phyloP scores from a whole-genome alignment of 2,113 vertebrate species.

The Burhinus oedicnemus region DNA sequence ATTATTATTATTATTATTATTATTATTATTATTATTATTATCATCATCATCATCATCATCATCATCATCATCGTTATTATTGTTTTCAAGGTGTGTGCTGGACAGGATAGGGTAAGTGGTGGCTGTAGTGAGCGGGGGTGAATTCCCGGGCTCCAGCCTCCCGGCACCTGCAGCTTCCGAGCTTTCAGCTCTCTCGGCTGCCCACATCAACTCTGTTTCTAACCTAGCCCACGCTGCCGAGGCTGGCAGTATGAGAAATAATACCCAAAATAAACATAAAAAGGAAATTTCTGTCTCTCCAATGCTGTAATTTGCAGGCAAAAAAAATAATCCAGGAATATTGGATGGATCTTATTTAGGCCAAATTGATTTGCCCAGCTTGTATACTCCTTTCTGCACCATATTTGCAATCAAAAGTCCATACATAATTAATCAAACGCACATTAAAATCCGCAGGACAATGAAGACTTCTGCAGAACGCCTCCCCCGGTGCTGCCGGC shows the following conservation, averaged over 20 bases:
- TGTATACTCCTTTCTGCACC: not conserved
- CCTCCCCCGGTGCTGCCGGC: not conserved
- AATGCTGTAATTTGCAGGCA: not conserved
- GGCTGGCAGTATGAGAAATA: not conserved
- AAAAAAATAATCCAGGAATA: not conserved
- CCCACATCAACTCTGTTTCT: not conserved
- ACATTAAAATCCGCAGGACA: not conserved
- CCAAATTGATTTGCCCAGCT: not conserved
- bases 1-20: no score
- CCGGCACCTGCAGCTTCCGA: not conserved
- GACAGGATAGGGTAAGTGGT: fast-evolving
- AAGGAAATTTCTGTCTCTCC: not conserved
- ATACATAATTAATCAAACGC: not conserved
- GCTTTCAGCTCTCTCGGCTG: not conserved
- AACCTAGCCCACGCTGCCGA: not conserved
- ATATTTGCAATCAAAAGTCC: not conserved
- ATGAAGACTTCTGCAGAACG: not conserved
- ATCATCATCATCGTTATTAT: no score
- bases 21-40: no score
- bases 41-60: no score
- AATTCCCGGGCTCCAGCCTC: not conserved
- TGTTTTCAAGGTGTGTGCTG: not conserved
- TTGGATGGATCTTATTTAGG: not conserved
- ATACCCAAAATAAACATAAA: not conserved
- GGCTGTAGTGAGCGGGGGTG: not conserved